Evolutionary conservation across 2,113 vertebrate genomes (phyloP).

Genomic region (Sceloporus tristichus): DNA sequence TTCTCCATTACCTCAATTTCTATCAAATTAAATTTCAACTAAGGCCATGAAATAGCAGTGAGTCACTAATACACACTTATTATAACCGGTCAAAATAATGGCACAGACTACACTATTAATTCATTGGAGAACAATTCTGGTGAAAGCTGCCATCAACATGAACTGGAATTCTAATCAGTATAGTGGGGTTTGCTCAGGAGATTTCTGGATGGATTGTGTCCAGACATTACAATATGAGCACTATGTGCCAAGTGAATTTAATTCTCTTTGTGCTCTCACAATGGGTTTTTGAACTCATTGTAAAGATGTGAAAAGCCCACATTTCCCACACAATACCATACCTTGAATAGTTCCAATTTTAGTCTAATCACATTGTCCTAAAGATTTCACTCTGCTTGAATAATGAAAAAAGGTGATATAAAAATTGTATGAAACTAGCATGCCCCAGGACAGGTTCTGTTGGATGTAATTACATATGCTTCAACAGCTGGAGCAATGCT

Average conservation of each 20-base stretch:
- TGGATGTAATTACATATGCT: conserved; percentile 80
- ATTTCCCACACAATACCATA: conserved; percentile 65
- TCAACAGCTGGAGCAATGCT: conserved; percentile 77
- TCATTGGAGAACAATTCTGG: neutral
- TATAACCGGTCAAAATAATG: conserved; percentile 49
- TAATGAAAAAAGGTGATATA: conserved; percentile 81
- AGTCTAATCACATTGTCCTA: conserved; percentile 80
- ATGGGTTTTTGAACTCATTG: conserved; percentile 39
- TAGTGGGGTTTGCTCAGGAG: neutral
- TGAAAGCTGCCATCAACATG: neutral
- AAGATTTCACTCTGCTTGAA: conserved; percentile 80
- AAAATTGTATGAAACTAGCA: conserved; percentile 81
- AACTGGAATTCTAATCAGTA: neutral
- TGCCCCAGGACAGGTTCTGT: conserved; percentile 78
- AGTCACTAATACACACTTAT: conserved; percentile 37
- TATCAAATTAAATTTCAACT: conserved; percentile 51
- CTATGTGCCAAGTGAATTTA: conserved; percentile 48
- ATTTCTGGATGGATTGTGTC: neutral
- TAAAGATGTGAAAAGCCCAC: conserved; percentile 51
- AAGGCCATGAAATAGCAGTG: conserved; percentile 57
- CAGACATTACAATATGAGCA: conserved; percentile 25
- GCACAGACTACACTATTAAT: conserved; percentile 3
- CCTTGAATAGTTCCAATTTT: conserved; percentile 76
- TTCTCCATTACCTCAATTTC: conserved; percentile 64
- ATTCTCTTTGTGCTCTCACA: conserved; percentile 24